Percentiles rank a stretch among this genome's conserved stretches.
These are phyloP conservation scores for Entomyzon cyanotis DNA, from an alignment of 2,113 vertebrate species.

Conservation along the genomic window DNA sequence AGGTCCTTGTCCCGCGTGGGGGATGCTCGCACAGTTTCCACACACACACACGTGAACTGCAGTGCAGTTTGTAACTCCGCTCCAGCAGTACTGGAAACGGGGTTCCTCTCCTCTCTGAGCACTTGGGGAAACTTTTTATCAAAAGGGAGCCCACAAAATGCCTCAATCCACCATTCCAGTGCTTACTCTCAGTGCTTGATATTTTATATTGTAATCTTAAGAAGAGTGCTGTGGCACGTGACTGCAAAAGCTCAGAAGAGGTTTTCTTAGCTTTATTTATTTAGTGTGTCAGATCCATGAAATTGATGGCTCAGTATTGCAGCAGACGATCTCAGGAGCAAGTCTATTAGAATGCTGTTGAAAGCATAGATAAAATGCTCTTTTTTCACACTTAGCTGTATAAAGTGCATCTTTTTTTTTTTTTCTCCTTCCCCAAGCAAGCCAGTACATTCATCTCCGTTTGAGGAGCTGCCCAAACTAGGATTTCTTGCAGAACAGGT, in stretches of 20 bases:
- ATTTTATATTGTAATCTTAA: neutral
- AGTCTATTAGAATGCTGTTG: neutral
- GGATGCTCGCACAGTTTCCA: neutral
- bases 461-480: neutral
- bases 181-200: neutral
- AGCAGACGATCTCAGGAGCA: fast-evolving
- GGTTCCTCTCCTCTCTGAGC: neutral
- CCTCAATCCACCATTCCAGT: neutral
- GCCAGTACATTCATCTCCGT: neutral
- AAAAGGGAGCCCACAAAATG: neutral
- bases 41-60: neutral
- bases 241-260: neutral
- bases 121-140: neutral
- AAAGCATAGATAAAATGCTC: neutral
- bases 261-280: neutral
- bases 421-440: neutral
- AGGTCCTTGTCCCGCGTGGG: neutral
- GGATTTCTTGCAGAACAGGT: slow-evolving; percentile 53
- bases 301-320: neutral
- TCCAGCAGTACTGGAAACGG: neutral
- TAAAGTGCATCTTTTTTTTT: neutral
- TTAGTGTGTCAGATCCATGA: neutral
- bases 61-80: neutral
- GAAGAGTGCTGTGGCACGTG: neutral
- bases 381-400: neutral